These are phyloP conservation scores for Caradrina clavipalpis DNA, from an alignment of 2,888 invertebrate species.

Conservation along the genomic window DNA sequence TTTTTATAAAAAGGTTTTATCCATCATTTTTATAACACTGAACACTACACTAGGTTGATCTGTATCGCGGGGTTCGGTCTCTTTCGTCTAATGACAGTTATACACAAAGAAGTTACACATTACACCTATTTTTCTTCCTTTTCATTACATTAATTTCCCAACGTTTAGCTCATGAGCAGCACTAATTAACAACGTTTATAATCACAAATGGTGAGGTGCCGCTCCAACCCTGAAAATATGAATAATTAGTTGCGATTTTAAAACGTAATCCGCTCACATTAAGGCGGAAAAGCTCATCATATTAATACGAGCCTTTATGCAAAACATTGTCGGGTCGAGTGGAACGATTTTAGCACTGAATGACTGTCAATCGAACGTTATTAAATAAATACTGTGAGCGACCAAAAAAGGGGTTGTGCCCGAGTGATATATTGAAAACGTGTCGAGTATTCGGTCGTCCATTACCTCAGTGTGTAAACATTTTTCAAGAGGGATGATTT, in stretches of 20 bases:
- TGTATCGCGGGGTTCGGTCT: no score
- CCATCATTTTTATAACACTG: no score
- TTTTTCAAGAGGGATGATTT: slow-evolving; percentile 60
- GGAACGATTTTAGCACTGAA: slow-evolving; percentile 36
- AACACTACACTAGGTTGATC: no score
- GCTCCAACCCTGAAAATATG: slow-evolving; percentile 8
- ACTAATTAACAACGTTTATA: slow-evolving; percentile 20
- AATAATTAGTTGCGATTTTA: slow-evolving; percentile 21
- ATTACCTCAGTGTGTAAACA: slow-evolving; percentile 56
- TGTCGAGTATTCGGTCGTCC: slow-evolving; percentile 54
- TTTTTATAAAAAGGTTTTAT: no score
- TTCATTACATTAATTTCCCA: not conserved
- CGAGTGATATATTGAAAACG: slow-evolving; percentile 49
- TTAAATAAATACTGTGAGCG: slow-evolving; percentile 46
- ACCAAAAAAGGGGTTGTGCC: slow-evolving; percentile 39
- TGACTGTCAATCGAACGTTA: slow-evolving; percentile 23
- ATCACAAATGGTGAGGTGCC: slow-evolving; percentile 1
- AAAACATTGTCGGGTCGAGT: not conserved
- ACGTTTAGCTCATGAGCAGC: slow-evolving; percentile 19
- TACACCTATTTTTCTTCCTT: slow-evolving; percentile 6
- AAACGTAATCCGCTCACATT: slow-evolving; percentile 16
- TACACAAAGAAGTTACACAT: not conserved
- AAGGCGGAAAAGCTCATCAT: not conserved
- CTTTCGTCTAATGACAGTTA: not conserved
- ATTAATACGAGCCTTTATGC: slow-evolving; percentile 6